Conservation (phyloP, 2,797 vertebrate genomes). For the Anguilla obscura region DNA sequence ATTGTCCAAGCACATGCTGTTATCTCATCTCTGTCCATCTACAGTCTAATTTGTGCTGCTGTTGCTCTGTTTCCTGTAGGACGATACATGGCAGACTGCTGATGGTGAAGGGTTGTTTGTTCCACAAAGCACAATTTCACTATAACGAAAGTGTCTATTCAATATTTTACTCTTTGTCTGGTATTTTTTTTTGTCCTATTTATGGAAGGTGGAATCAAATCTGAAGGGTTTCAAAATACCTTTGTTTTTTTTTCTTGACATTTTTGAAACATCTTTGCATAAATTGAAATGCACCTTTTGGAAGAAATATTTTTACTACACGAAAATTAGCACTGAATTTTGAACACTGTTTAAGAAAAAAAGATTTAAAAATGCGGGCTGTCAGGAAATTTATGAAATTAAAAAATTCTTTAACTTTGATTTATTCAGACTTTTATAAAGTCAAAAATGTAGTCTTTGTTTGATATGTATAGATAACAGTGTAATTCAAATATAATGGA, state of each 20-base stretch:
- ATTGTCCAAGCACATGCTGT: background rate
- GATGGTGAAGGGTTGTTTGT: constrained; percentile 62
- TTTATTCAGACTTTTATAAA: constrained; percentile 76
- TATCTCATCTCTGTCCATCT: background rate
- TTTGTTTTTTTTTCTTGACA: constrained; percentile 55
- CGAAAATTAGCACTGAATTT: constrained; percentile 90
- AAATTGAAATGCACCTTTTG: constrained; percentile 72
- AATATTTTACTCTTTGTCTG: constrained; percentile 51
- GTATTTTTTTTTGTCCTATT: constrained; percentile 44
- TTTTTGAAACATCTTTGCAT: constrained; percentile 44
- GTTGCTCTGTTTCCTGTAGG: constrained; percentile 74
- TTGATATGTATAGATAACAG: constrained; percentile 61
- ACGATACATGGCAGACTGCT: constrained; percentile 97
- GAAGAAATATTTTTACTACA: constrained; percentile 75
- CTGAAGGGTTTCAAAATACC: constrained; percentile 41
- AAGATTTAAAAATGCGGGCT: constrained; percentile 60
- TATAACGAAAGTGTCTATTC: constrained; percentile 45
- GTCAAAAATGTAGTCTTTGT: constrained; percentile 68
- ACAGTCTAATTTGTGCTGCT: background rate
- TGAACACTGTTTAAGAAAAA: constrained; percentile 79
- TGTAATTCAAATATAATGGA: constrained; percentile 72
- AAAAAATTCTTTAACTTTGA: constrained; percentile 69
- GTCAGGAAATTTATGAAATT: constrained; percentile 59
- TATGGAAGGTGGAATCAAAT: constrained; percentile 38
- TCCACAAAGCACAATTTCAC: constrained; percentile 53